Evolutionary conservation across 2,113 vertebrate species (phyloP), one percentile per base, ranked within the genome.

Genomic region (Craseonycteris thonglongyai): DNA sequence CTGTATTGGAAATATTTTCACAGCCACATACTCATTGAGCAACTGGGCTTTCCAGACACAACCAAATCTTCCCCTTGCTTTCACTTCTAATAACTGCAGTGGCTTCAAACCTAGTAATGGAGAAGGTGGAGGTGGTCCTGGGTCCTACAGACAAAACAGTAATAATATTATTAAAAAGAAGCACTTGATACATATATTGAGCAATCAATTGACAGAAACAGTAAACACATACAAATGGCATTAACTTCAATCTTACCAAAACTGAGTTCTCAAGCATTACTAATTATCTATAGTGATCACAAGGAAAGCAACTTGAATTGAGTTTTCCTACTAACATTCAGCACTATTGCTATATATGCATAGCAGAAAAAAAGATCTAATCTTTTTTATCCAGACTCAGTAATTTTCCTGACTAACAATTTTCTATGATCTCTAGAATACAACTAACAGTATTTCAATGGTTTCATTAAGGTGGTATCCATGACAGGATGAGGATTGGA

Each of bases 31-130:
- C 47, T 99, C 99, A 6, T 98, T 99, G 22, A 99, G 98, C 40
- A 99, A 98, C 93, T 99, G 99, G 30, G 99, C 99, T 98, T 99
- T 99, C 99, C 99, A 99, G 15, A 99, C 99, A 66, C 99, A 99
- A 59, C 99, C 99, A 88, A 99, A 99, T 92, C 99, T 99, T 94
- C 99, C 99, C 95, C 99, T 99, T 87, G 99, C 99, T 98, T 99
- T 99, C 96, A 99, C 97, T 98, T 99, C 99, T 42, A 99, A 96
- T 87, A 99, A 98, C 98, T 99, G 99, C 98, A 99, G 96, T 0
- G 99, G 99, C 96, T 99, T 99, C 96, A 99, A 98, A 80, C 99
- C 99, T 98, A 99, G 95, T 90, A 99, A 28, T 0, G 99, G 99
- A 30, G 99, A 99, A 0, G 99, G 99, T 9, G 99, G 99, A 0